Evolutionary conservation across 2,888 invertebrate genomes (phyloP), one percentile per base, ranked within the genome.

Genomic region (Malthinus flaveolus): DNA sequence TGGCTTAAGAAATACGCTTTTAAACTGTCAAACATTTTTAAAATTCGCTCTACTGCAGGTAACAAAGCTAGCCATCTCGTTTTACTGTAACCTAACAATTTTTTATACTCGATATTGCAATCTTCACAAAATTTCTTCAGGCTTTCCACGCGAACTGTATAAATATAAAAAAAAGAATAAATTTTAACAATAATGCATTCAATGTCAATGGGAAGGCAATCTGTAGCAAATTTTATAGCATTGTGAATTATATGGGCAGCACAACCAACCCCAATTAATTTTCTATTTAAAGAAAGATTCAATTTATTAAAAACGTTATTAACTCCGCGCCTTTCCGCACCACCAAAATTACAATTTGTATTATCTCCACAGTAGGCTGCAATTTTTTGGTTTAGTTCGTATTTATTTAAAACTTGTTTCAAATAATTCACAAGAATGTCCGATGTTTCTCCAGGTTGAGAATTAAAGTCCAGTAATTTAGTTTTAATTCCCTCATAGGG

Each of bases 21-120:
- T 58, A 71, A 68, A 12, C 71, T 67, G 63, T 67, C 65, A 56
- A 59, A 72, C 69, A 71, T 71, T 71, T 72, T 71, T 59, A 71
- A 63, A 66, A 68, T 57, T 13, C 70, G 66, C 59, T 67, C 64
- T 15, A 60, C 13, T 15, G 65, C 66, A 34, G 67, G 68, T 54
- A 69, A 62, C 50, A 73, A 56, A 6, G 66, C 63, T 50, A 69
- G 64, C 66, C 66, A 71, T 32, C 67, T 63, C 11, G 65, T 67
- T 61, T 65, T 65, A 54, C 65, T 67, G 50, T 62, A 62, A 10
- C 58, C 56, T 6, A 67, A 36, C n/a, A 68, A 42, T 61, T 64
- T 52, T 8, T 66, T 49, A 57, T 60, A 61, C 56, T 71, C 67
- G 13, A 62, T 62, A 6, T 68, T 65, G 48, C 56, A 59, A 61